Evolutionary conservation across 2,797 vertebrate genomes (phyloP).

Genomic region (Phrynocephalus forsythii): DNA sequence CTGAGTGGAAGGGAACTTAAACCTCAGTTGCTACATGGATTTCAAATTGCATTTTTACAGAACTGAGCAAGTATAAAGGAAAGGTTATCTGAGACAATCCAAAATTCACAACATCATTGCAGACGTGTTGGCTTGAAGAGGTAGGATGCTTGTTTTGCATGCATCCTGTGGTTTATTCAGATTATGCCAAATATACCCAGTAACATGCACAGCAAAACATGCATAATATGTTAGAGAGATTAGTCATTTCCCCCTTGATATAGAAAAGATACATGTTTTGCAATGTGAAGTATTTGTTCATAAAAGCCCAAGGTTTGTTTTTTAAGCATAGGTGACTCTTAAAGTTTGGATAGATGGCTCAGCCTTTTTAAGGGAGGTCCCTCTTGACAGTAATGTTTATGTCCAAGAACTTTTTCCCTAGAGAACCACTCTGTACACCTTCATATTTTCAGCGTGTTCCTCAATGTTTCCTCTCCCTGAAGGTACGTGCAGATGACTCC

Average conservation of each 20-base stretch:
- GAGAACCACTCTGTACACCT: neutral
- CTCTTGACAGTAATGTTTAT: neutral
- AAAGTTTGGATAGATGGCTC: neutral
- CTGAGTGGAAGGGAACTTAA: neutral
- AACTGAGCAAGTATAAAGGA: neutral
- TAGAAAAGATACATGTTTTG: neutral
- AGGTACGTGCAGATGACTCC: neutral
- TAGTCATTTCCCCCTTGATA: neutral
- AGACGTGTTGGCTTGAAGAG: neutral
- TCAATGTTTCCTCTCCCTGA: constrained; percentile 18
- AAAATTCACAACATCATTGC: neutral
- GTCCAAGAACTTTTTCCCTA: neutral
- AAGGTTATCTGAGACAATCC: neutral
- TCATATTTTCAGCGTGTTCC: neutral
- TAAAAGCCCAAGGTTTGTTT: neutral
- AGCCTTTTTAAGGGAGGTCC: neutral
- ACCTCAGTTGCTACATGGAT: neutral
- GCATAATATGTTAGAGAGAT: neutral
- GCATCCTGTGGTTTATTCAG: neutral
- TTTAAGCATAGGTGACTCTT: neutral
- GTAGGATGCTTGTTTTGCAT: neutral
- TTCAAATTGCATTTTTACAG: neutral
- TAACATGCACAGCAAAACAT: neutral
- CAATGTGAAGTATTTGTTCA: neutral
- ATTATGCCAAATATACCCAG: neutral